Conservation (phyloP, 1,140 invertebrate genomes). For the Drosophila busckii region DNA sequence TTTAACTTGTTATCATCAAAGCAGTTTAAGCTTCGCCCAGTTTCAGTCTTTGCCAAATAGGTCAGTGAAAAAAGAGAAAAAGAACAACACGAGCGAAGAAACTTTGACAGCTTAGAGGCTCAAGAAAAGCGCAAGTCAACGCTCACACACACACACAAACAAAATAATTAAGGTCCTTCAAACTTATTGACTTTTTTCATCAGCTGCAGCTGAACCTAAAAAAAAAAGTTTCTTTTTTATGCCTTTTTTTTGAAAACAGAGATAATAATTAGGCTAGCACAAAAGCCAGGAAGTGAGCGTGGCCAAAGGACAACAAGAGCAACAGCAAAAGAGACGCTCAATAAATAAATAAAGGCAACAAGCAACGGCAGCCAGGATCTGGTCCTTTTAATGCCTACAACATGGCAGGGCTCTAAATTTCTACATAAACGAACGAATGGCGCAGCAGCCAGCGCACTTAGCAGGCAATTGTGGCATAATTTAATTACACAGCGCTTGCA, state of each 20-base stretch:
- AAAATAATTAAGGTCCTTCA: constrained; percentile 68
- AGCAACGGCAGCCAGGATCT: constrained; percentile 11
- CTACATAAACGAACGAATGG: constrained; percentile 58
- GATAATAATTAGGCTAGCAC: constrained; percentile 68
- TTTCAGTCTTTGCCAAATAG: constrained; percentile 47
- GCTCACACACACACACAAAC: constrained; percentile 2
- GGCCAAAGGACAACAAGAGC: constrained; percentile 6
- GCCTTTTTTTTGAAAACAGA: constrained; percentile 35
- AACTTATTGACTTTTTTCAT: constrained; percentile 56
- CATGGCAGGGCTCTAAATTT: constrained; percentile 41
- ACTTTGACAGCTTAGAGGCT: constrained; percentile 20
- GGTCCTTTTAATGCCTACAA: constrained; percentile 49
- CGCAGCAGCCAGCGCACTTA: constrained; percentile 68
- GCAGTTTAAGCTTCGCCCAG: constrained; percentile 29
- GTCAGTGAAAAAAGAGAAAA: constrained; percentile 34
- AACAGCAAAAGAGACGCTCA: constrained; percentile 34
- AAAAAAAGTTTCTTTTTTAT: constrained; percentile 27
- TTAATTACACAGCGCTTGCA: constrained; percentile 58
- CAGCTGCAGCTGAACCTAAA: not conserved
- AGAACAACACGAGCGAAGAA: constrained; percentile 29
- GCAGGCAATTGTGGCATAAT: constrained; percentile 73
- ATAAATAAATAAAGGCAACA: constrained; percentile 64
- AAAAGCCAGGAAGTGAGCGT: constrained; percentile 52
- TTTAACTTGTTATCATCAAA: no score
- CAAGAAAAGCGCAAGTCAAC: constrained; percentile 20